These are phyloP conservation scores for Ginglymostoma cirratum DNA, from an alignment of 2,113 vertebrate species.

Conservation along the genomic window DNA sequence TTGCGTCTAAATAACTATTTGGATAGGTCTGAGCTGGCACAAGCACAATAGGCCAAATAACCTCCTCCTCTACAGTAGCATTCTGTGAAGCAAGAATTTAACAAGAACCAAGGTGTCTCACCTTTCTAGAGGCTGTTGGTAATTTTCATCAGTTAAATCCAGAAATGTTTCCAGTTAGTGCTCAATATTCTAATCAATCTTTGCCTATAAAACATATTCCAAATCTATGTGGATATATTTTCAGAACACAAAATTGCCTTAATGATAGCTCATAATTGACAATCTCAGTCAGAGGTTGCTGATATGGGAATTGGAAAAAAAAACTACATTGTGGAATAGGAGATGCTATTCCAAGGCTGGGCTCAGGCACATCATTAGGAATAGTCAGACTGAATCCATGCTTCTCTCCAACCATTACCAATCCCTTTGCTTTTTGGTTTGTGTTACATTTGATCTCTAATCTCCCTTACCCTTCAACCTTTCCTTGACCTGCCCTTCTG, in stretches of 20 bases:
- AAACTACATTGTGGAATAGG: neutral
- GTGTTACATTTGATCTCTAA: too few relatives aligned
- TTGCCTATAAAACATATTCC: neutral
- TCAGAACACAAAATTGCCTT: neutral
- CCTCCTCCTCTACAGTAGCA: neutral
- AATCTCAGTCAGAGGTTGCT: neutral
- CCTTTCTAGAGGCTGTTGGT: neutral
- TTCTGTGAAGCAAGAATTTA: neutral
- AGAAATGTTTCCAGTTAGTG: neutral
- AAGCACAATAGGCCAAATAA: neutral
- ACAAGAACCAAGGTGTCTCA: neutral
- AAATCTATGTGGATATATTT: neutral
- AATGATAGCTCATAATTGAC: neutral
- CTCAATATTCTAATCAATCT: neutral
- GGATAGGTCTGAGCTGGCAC: neutral
- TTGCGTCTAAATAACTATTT: neutral
- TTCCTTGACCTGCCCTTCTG: too few relatives aligned
- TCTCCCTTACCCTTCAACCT: too few relatives aligned
- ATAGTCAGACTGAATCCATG: neutral
- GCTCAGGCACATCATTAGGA: neutral
- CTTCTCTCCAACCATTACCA: too few relatives aligned
- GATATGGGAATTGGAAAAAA: neutral
- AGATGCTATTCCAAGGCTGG: neutral
- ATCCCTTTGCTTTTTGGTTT: too few relatives aligned
- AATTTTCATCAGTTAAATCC: neutral